Evolutionary conservation across 2,888 invertebrate genomes (phyloP), one percentile per base, ranked within the genome.

Genomic region (Melinopterus prodromus): DNA sequence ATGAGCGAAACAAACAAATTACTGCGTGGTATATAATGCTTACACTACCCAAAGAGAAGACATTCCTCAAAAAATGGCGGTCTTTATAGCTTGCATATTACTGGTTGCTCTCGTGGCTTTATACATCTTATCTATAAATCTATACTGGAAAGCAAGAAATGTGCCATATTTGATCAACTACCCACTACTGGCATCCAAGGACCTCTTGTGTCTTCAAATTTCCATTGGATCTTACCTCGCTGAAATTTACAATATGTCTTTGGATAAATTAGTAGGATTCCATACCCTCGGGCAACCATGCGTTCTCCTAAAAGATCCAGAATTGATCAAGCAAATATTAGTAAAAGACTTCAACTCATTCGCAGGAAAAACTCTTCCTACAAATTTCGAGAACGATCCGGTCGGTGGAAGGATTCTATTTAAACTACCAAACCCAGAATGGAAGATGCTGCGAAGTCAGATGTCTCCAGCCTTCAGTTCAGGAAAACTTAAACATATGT

Each of bases 401-500:
- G 53, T 53, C 5, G 53, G 53, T 12, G 53, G 53, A 53, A 53
- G 53, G 12, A 6, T 53, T 7, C 5, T 53, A 53, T 53, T 53
- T 53, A 53, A 53, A 12, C 53, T 53, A 53, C 9, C 7, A 7
- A 53, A 90, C 78, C 89, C 90, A 0, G 88, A 89, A 0, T 93
- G 92, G 93, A 91, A 90, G 83, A 87, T 86, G 38, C 84, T 91
- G 15, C 87, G 93, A 35, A 84, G 88, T 0, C 91, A 91, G 82
- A 85, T 92, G 36, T 90, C 91, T 0, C 92, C 92, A 0, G 90
- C 90, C 0, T 90, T 92, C 84, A 91, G 92, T 0, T 89, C 90
- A 1, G 91, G 91, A 37, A 92, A 92, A 85, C 86, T 93, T 79
- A 92, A 90, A 84, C 86, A 85, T 70, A 91, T 92, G 91, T 89